Evolutionary conservation across 1,140 invertebrate species (phyloP).

Genomic region (Acyrthosiphon pisum): DNA sequence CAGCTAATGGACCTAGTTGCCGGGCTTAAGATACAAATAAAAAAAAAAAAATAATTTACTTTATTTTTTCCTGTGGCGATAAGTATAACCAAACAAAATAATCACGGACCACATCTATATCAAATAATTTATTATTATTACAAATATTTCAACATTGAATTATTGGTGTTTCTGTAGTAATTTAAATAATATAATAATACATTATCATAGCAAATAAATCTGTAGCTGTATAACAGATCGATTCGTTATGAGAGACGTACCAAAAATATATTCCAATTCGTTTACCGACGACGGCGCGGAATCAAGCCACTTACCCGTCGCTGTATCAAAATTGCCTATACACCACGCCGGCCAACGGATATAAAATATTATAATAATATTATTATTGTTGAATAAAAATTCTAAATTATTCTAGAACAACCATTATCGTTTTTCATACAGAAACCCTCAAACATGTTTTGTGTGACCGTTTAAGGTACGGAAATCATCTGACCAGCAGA

Average conservation of each 20-base stretch:
- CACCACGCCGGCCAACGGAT: not conserved
- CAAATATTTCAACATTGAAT: not conserved
- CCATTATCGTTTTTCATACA: not conserved
- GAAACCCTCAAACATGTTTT: not conserved
- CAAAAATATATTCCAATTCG: not conserved
- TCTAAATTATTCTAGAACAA: not conserved
- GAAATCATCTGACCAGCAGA: not conserved
- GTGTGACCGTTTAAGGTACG: not conserved
- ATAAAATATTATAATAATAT: no score
- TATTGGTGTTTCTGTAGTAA: not conserved
- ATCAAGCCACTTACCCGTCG: not conserved
- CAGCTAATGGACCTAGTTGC: no score
- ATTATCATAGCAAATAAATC: not conserved
- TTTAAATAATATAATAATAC: no score
- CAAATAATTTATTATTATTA: not conserved
- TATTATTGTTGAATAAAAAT: no score
- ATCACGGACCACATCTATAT: not conserved
- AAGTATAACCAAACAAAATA: not conserved
- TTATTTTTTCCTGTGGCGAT: not conserved
- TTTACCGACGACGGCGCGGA: not conserved
- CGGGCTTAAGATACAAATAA: no score
- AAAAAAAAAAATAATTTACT: no score
- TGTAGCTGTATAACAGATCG: not conserved
- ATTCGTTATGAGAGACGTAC: not conserved
- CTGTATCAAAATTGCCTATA: not conserved